A percentile compares a stretch with the other conserved stretches of the same genome.
These are phyloP conservation scores for Heliconius ismenius DNA, from an alignment of 2,888 invertebrate species.

Conservation along the genomic window DNA sequence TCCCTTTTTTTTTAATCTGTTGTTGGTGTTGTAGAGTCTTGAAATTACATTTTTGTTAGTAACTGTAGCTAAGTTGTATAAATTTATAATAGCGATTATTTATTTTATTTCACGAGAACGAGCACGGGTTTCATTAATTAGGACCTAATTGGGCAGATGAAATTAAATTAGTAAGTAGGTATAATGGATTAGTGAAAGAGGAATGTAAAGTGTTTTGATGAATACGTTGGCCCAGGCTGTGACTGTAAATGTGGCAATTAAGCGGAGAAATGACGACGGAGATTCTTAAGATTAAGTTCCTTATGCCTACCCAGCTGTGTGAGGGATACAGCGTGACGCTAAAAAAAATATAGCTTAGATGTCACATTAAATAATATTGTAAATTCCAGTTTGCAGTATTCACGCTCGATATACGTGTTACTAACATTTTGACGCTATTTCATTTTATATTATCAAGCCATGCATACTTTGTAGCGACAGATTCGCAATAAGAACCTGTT, in stretches of 20 bases:
- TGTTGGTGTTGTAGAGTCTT: background rate
- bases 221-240: background rate
- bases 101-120: background rate
- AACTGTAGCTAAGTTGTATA: background rate
- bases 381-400: background rate
- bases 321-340: no score
- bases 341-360: background rate
- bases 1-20: background rate
- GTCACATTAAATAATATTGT: background rate
- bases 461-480: constrained; percentile 6
- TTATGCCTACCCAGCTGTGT: no score
- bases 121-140: background rate
- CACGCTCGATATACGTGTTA: background rate
- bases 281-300: no score
- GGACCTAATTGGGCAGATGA: background rate
- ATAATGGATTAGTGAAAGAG: background rate
- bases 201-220: background rate
- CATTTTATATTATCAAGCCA: background rate
- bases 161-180: background rate
- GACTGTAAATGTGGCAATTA: no score
- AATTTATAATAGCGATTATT: background rate
- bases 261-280: no score
- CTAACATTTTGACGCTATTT: background rate
- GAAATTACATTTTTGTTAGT: background rate
- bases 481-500: constrained; percentile 6